Conservation (phyloP, 2,113 vertebrate genomes). For the Campylorhamphus procurvoides region DNA sequence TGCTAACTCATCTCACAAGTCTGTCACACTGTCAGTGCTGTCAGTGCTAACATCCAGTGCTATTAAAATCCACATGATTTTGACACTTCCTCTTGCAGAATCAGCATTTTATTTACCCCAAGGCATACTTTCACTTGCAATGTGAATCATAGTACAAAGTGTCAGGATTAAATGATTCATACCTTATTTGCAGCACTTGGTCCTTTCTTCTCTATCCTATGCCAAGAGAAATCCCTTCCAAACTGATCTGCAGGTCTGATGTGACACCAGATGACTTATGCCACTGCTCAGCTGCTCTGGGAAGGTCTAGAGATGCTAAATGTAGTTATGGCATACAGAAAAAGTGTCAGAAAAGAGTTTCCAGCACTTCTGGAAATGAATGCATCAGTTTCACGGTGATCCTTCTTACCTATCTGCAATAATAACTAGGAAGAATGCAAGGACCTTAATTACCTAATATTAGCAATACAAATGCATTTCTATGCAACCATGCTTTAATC, state of each 20-base stretch:
- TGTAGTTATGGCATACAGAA: neutral
- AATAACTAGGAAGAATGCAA: neutral
- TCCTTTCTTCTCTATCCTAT: neutral
- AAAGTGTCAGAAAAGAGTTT: neutral
- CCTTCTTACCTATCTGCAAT: neutral
- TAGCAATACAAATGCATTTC: neutral
- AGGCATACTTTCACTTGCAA: neutral
- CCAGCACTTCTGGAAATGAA: neutral
- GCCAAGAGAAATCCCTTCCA: slow-evolving; percentile 4
- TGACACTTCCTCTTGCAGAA: slow-evolving; percentile 6
- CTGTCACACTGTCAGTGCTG: neutral
- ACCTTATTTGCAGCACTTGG: neutral
- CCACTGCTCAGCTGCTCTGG: neutral
- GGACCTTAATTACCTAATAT: neutral
- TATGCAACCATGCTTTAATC: neutral
- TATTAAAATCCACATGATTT: slow-evolving; percentile 3
- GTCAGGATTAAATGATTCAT: neutral
- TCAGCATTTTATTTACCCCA: slow-evolving; percentile 21
- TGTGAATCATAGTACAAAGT: neutral
- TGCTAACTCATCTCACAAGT: neutral
- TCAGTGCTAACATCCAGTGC: neutral
- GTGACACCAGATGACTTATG: neutral
- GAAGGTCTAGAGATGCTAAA: neutral
- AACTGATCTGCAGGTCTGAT: neutral
- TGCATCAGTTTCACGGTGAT: neutral